Base-by-base conservation (phyloP, 2,888 invertebrate genomes). In the Lepeophtheirus nordmannii region DNA sequence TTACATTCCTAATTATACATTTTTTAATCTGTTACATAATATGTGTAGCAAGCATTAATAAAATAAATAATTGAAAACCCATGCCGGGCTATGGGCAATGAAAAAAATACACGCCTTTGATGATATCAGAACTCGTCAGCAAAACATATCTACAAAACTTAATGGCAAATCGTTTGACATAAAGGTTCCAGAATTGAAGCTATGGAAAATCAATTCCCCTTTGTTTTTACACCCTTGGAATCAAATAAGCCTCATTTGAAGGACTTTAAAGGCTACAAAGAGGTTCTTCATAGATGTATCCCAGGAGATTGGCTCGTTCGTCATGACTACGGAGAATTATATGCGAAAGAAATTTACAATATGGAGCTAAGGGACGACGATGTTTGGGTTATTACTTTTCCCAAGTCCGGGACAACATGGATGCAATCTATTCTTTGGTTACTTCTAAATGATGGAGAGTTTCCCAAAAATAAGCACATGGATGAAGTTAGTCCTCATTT, bases 401-500 rank as follows among this genome's bases (percentile, higher is more conserved):
- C 60, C 10, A 57, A 60, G 38, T 60, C 60, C 7, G 60, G 60
- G 2, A 60, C 60, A 10, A 60, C 60, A 23, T 60, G 60, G 60
- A 60, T 37, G 37, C 60, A 60, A 30, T 17, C 17, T 1, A 60
- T 60, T 11, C 37, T 60, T 23, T 60, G 60, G 60, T 37, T 60
- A 11, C 23, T 60, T 23, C 23, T 60, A 11, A 22, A 60, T 38
- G 38, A 60, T 38, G 30, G 30, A 1, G 7, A 60, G 10, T 60
- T 37, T 23, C 17, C 30, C 8, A 38, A 20, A 11, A 14, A n/a
- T 14, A 17, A 12, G 10, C 60, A 22, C 1, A 30, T 60, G 37
- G 60, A 60, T 7, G 60, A 22, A 10, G 38, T 23, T 7, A 60
- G 60, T 38, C 60, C 60, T 1, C 23, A 22, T n/a, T 22, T 57